Conservation (phyloP, 2,888 invertebrate genomes). For the Caenorhabditis afra region DNA sequence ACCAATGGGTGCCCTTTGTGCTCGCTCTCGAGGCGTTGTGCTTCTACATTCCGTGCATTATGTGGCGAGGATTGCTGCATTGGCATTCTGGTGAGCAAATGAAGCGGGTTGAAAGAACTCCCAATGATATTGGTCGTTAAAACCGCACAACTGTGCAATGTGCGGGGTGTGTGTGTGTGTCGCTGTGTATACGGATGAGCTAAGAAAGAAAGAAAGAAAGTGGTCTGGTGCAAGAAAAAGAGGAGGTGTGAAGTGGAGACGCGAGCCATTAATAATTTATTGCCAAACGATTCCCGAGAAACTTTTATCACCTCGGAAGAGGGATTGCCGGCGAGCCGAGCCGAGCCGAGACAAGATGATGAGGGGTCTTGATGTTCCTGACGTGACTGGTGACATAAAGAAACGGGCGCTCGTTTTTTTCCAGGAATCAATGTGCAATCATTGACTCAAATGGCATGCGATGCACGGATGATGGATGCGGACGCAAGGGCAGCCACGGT, state of each 20-base stretch:
- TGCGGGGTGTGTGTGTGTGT: slow-evolving; percentile 16
- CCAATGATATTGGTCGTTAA: slow-evolving; percentile 55
- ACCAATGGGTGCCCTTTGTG: slow-evolving; percentile 82
- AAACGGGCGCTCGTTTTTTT: slow-evolving; percentile 29
- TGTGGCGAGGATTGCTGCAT: slow-evolving; percentile 82
- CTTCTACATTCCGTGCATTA: slow-evolving; percentile 83
- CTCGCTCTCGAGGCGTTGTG: slow-evolving; percentile 82
- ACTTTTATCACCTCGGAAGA: slow-evolving; percentile 56
- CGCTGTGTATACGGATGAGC: slow-evolving; percentile 17
- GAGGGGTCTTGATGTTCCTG: slow-evolving; percentile 4
- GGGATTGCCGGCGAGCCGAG: slow-evolving; percentile 3
- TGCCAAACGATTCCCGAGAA: slow-evolving; percentile 51
- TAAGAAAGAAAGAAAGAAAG: slow-evolving; percentile 27
- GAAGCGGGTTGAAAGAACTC: slow-evolving; percentile 13
- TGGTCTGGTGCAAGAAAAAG: slow-evolving; percentile 14
- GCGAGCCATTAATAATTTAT: slow-evolving; percentile 57
- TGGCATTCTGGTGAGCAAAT: slow-evolving; percentile 80
- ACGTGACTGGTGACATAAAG: slow-evolving; percentile 37
- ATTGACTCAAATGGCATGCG: slow-evolving; percentile 81
- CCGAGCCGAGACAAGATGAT: slow-evolving; percentile 4
- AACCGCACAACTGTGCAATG: slow-evolving; percentile 56
- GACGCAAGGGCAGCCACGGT: slow-evolving; percentile 80
- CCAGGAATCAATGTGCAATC: slow-evolving; percentile 82
- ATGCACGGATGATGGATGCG: slow-evolving; percentile 81
- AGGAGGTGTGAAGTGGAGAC: slow-evolving; percentile 53